These are phyloP conservation scores for Catagonus wagneri DNA, from an alignment of 2,113 vertebrate genomes.

Conservation along the genomic window DNA sequence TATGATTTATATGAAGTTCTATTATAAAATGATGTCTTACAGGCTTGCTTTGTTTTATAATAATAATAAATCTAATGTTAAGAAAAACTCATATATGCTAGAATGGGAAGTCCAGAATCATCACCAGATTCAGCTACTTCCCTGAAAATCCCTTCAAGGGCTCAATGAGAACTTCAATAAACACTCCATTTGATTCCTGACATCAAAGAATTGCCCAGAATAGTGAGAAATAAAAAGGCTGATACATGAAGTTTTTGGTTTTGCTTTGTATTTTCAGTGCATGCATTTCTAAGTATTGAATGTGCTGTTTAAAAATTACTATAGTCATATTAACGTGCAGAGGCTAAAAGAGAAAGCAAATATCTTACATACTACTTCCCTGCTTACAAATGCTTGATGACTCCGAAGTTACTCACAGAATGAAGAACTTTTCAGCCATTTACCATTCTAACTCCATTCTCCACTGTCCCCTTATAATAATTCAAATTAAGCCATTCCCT, in stretches of 20 bases:
- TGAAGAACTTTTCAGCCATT: background rate
- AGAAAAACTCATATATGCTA: background rate
- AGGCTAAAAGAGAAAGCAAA: conserved; percentile 9
- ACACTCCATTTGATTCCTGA: conserved; percentile 29
- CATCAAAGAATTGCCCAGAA: background rate
- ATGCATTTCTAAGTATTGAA: conserved; percentile 1
- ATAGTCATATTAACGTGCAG: background rate
- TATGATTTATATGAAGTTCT: conserved; percentile 36
- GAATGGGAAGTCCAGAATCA: background rate
- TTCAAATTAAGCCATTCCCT: background rate
- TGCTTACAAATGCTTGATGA: background rate
- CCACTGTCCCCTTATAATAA: background rate
- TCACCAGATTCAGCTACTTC: background rate
- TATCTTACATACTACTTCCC: background rate
- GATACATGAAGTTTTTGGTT: background rate
- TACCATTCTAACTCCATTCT: background rate
- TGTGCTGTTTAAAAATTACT: background rate
- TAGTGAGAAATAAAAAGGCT: conserved; percentile 23
- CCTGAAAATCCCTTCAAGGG: background rate
- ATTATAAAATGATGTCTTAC: conserved; percentile 69
- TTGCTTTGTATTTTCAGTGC: background rate
- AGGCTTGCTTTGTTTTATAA: background rate
- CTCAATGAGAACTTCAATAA: background rate
- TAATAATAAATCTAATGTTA: conserved; percentile 57
- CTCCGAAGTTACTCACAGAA: background rate